These are phyloP conservation scores for Lepidurus couesii DNA, from an alignment of 1,140 invertebrate species.

Conservation along the genomic window DNA sequence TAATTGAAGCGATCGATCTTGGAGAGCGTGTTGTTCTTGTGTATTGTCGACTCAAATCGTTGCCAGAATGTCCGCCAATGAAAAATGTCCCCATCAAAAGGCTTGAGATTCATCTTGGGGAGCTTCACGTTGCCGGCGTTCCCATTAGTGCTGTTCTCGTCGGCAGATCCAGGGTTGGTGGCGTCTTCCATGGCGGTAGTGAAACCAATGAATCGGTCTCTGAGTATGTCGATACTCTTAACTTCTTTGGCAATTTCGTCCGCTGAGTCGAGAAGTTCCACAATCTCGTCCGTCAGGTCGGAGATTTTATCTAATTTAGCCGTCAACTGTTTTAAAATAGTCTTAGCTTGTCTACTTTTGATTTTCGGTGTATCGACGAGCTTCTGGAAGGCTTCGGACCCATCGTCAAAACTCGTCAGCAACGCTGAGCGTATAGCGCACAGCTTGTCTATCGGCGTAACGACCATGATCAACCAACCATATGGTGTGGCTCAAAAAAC, in stretches of 20 bases:
- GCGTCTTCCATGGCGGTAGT: neutral
- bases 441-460: neutral
- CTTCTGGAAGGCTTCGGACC: neutral
- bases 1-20: neutral
- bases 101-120: constrained; percentile 3
- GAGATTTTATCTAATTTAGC: too few relatives aligned
- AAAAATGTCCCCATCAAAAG: neutral
- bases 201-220: neutral
- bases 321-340: neutral
- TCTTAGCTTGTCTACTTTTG: neutral
- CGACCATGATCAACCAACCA: neutral
- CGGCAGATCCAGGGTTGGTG: neutral
- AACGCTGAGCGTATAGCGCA: neutral
- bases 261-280: neutral
- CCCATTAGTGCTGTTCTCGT: neutral
- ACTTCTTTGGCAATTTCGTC: neutral
- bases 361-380: neutral
- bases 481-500: too few relatives aligned
- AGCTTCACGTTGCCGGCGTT: neutral
- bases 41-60: neutral
- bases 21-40: neutral
- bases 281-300: neutral
- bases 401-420: neutral
- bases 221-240: neutral
- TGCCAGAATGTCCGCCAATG: neutral